Conservation (phyloP, 2,888 invertebrate genomes). For the Leptinotarsa haldemani region DNA sequence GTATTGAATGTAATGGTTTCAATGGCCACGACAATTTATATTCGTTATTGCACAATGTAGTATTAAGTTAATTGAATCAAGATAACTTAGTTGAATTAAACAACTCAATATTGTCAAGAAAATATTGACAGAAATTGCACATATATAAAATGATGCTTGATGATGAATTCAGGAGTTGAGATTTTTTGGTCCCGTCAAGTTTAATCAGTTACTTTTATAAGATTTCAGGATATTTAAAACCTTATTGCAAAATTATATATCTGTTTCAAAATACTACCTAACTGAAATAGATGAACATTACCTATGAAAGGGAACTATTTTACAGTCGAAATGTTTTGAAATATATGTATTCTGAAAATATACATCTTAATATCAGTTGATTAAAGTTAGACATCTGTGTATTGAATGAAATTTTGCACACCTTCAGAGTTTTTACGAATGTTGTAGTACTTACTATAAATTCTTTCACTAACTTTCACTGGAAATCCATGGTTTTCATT, state of each 20-base stretch:
- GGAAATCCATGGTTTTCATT: too few species aligned
- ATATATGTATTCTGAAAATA: constrained; percentile 32
- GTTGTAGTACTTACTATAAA: too few species aligned
- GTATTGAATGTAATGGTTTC: neutral
- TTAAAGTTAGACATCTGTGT: constrained; percentile 9
- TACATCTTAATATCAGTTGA: constrained; percentile 14
- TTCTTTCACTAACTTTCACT: too few species aligned
- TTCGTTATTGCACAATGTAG: too few species aligned
- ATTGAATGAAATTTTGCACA: neutral
- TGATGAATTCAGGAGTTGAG: constrained; percentile 2
- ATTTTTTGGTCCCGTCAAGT: constrained; percentile 35
- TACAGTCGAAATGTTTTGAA: constrained; percentile 37
- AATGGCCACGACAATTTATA: too few species aligned
- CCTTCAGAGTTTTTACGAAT: neutral
- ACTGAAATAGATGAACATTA: constrained; percentile 33
- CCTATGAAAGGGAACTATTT: constrained; percentile 40
- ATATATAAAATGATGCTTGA: neutral
- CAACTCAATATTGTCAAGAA: neutral
- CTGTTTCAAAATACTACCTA: constrained; percentile 25
- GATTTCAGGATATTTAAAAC: constrained; percentile 34
- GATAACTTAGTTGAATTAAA: too few species aligned
- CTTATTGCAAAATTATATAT: constrained; percentile 12
- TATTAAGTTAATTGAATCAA: too few species aligned
- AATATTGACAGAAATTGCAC: neutral
- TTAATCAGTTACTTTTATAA: constrained; percentile 31